A percentile compares a stretch with the other conserved stretches of the same genome.
These are phyloP conservation scores for Cardiocondyla obscurior DNA, from an alignment of 1,140 invertebrate species.

Conservation along the genomic window DNA sequence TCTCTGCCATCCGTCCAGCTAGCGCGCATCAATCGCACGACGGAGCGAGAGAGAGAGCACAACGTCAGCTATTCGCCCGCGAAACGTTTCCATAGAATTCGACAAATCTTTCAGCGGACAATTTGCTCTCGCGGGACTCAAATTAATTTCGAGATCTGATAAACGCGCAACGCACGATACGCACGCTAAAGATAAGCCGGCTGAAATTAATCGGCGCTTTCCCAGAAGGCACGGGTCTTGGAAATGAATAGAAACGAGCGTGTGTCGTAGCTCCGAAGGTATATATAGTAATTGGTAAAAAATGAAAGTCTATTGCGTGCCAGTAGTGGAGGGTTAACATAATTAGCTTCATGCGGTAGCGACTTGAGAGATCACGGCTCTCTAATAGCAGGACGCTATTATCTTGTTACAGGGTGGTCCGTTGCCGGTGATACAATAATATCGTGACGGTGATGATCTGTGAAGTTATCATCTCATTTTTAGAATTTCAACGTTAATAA, in stretches of 20 bases:
- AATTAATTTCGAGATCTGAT: neutral
- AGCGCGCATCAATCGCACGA: slow-evolving; percentile 63
- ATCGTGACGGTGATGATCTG: neutral
- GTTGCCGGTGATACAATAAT: slow-evolving; percentile 1
- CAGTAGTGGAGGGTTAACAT: neutral
- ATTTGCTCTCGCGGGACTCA: neutral
- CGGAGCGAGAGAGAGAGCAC: slow-evolving; percentile 38
- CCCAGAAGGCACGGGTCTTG: neutral
- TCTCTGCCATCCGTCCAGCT: slow-evolving; percentile 57
- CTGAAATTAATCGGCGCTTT: neutral
- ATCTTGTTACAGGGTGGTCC: slow-evolving; percentile 1
- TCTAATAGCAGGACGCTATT: neutral
- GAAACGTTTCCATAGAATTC: neutral
- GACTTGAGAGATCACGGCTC: neutral
- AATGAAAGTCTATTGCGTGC: neutral
- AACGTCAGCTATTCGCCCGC: slow-evolving; percentile 23
- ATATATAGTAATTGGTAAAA: neutral
- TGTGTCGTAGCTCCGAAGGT: neutral
- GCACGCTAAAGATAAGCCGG: neutral
- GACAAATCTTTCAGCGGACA: neutral
- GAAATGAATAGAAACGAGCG: neutral
- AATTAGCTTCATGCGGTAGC: neutral
- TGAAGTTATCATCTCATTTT: neutral
- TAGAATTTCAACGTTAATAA: neutral
- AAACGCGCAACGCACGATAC: neutral